Base-by-base conservation (phyloP, 2,888 invertebrate genomes). In the Sarcophaga rosellei region DNA sequence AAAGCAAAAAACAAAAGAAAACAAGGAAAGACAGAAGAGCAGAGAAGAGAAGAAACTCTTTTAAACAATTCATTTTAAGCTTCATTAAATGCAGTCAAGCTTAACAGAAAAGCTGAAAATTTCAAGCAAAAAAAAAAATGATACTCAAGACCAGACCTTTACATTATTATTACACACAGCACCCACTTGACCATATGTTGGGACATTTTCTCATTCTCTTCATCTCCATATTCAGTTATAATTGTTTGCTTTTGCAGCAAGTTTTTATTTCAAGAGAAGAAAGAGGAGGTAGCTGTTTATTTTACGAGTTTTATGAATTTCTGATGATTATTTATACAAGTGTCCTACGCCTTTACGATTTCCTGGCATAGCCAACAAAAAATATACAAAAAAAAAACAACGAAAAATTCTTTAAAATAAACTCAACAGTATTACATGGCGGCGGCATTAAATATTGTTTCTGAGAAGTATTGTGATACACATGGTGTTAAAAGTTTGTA, bases 141-240 rank as follows among this genome's bases (percentile, higher is more conserved):
- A 63, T 66, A n/a, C 3, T 66, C 44, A 66, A 45, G 17, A 11
- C n/a, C 44, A 47, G 65, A 79, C 76, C 74, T 76, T 79, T 73
- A 11, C 65, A 61, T 25, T 25, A 25, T 25, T 25, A 12, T 45
- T 47, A 12, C 15, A 4, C 8, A 47, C 15, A 15, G 53, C 21
- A 81, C 74, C 82, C 86, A 86, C 86, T 83, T 86, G 86, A 84
- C 84, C 86, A 86, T 75, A 84, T 84, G 86, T 59, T 80, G 59
- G 65, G 61, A 80, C 61, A 63, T 79, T 59, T 77, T 75, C 12
- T 81, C 68, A 1, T 35, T 0, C 25, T 35, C 35, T 59, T 75
- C 17, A 8, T 65, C 12, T 44, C 35, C 6, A 35, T 35, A 35
- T 35, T 35, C 35, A 5, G 35, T 1, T 59, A 47, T 21, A 61